These are phyloP conservation scores for Cerastis leucographa DNA, from an alignment of 2,888 invertebrate genomes.

Conservation along the genomic window DNA sequence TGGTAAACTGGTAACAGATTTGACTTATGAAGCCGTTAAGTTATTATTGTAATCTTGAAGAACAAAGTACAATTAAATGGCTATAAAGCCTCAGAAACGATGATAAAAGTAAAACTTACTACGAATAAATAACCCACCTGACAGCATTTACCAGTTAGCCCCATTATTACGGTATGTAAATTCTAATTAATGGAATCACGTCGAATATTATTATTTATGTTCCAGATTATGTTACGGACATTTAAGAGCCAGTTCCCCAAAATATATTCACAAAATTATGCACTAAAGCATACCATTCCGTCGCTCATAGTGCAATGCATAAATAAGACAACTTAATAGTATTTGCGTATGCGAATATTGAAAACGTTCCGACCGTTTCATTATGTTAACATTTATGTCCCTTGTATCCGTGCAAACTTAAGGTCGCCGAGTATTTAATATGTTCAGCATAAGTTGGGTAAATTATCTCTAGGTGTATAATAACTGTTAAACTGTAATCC, in stretches of 20 bases:
- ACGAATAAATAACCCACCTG: conserved; percentile 19
- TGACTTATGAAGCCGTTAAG: conserved; percentile 1
- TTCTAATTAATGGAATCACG: conserved; percentile 46
- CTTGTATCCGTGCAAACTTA: conserved; percentile 34
- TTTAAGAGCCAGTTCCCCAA: conserved; percentile 54
- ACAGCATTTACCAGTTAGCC: conserved; percentile 7
- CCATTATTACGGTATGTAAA: conserved; percentile 29
- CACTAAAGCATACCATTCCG: conserved; percentile 36
- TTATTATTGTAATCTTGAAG: neutral
- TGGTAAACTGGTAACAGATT: conserved; percentile 19
- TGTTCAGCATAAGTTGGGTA: conserved; percentile 40
- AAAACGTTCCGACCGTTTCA: conserved; percentile 38
- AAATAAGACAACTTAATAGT: conserved; percentile 25
- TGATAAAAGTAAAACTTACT: neutral
- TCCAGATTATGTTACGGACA: conserved; percentile 43
- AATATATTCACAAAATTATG: conserved; percentile 45
- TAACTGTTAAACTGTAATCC: conserved; percentile 45
- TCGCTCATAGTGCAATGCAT: conserved; percentile 29
- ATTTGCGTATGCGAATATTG: conserved; percentile 42
- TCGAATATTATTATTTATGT: conserved; percentile 43
- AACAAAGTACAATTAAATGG: conserved; percentile 11
- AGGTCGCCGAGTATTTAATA: conserved; percentile 60
- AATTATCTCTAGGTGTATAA: conserved; percentile 32
- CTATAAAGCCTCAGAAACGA: conserved; percentile 1
- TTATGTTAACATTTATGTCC: conserved; percentile 35